These are phyloP conservation scores for Chrysolina americana DNA, from an alignment of 2,888 invertebrate genomes.

Conservation along the genomic window DNA sequence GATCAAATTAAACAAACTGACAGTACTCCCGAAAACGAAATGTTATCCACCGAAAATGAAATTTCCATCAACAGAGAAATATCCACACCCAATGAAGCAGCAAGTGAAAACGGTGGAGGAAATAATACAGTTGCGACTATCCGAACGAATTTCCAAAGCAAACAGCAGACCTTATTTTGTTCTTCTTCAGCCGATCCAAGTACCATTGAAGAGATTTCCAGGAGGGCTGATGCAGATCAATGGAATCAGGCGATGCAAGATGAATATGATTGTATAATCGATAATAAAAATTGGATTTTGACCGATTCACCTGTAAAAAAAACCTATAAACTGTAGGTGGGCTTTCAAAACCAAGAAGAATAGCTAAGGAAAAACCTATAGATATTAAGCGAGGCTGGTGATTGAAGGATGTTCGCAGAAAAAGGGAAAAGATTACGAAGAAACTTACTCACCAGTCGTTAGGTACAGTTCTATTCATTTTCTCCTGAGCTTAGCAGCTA, in stretches of 20 bases:
- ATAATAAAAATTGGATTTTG: no score
- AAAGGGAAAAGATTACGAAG: background rate
- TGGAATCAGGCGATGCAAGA: background rate
- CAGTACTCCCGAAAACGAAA: no score
- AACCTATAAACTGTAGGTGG: background rate
- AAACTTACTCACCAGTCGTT: no score
- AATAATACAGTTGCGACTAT: no score
- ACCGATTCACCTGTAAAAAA: background rate
- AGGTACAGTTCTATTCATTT: no score
- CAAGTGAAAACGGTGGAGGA: no score
- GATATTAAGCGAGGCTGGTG: background rate
- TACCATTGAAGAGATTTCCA: background rate
- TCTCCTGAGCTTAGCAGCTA: no score
- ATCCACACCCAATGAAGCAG: no score
- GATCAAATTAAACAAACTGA: no score
- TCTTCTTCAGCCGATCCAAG: background rate
- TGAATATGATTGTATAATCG: background rate
- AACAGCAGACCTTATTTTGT: background rate
- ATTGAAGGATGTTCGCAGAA: background rate
- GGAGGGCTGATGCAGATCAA: background rate
- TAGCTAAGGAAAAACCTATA: background rate
- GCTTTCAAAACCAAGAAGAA: background rate
- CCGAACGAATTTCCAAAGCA: no score
- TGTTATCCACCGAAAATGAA: no score
- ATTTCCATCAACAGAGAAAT: no score